Evolutionary conservation across 2,113 vertebrate species (phyloP).

Genomic region (Alouatta palliata): DNA sequence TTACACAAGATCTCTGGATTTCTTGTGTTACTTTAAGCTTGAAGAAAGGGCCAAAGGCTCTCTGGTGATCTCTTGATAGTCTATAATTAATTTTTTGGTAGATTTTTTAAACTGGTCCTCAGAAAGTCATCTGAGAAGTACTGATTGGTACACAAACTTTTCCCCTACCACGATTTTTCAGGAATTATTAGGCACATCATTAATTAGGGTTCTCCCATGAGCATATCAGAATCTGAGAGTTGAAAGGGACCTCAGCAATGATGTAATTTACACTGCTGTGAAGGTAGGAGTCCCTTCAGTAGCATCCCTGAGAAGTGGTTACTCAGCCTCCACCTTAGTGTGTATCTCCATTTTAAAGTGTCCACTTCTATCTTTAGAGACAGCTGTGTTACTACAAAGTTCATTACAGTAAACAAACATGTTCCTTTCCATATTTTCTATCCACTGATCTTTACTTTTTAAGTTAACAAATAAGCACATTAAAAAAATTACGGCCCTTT

Average conservation of each 20-base stretch:
- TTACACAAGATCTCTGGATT: neutral
- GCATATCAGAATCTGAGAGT: neutral
- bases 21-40: slow-evolving; percentile 29
- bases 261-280: neutral
- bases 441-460: neutral
- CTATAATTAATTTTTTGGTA: neutral
- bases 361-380: neutral
- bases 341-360: neutral
- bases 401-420: neutral
- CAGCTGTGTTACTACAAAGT: neutral
- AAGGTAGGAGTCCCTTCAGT: neutral
- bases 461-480: neutral
- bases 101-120: neutral
- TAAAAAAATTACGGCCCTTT: neutral
- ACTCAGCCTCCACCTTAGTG: neutral
- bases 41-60: neutral
- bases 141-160: neutral
- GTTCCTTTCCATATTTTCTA: neutral
- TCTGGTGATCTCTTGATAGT: neutral
- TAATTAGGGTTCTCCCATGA: neutral
- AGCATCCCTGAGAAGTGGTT: neutral
- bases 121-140: neutral
- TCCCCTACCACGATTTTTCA: neutral
- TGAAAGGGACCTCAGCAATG: neutral
- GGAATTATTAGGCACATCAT: neutral